phyloP scores from a whole-genome alignment of 2,888 invertebrate species.

The Cerastis rubricosa region DNA sequence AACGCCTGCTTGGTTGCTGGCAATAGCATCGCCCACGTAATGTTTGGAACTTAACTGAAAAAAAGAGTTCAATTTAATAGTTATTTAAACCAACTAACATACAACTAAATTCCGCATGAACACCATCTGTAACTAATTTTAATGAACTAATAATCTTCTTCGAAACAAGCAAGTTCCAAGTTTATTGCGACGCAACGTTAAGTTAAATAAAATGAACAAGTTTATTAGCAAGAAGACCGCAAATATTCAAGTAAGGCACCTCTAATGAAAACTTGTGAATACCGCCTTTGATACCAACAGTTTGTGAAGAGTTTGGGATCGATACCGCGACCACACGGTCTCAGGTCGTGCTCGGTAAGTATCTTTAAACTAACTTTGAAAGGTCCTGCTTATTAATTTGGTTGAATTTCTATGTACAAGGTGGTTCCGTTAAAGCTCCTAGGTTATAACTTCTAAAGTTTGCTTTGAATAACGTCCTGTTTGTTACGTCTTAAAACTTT shows the following conservation, averaged over 20 bases:
- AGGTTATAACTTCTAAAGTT: constrained; percentile 7
- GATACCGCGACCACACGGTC: constrained; percentile 21
- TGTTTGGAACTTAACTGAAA: background rate
- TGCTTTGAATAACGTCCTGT: constrained; percentile 3
- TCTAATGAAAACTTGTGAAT: constrained; percentile 41
- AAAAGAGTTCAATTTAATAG: background rate
- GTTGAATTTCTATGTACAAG: background rate
- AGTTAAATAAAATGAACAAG: constrained; percentile 38
- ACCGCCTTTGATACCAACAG: constrained; percentile 48
- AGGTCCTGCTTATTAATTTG: constrained; percentile 7
- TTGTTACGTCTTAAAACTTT: constrained; percentile 4
- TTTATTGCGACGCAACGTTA: background rate
- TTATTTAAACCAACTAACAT: background rate
- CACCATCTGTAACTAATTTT: background rate
- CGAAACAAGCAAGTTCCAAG: constrained; percentile 22
- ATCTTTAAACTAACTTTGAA: constrained; percentile 8
- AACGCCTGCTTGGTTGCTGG: background rate
- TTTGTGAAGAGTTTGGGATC: constrained; percentile 27
- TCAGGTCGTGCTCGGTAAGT: constrained; percentile 17
- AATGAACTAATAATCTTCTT: constrained; percentile 16
- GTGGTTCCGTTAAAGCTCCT: background rate
- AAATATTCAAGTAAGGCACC: constrained; percentile 36
- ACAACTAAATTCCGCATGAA: background rate
- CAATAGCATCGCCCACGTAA: background rate
- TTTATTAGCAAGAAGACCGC: constrained; percentile 45